Evolutionary conservation across 35 echinoderm and acorn worm species (phyloP), one percentile per base, ranked within the genome.

Genomic region (Strongylocentrotus purpuratus): DNA sequence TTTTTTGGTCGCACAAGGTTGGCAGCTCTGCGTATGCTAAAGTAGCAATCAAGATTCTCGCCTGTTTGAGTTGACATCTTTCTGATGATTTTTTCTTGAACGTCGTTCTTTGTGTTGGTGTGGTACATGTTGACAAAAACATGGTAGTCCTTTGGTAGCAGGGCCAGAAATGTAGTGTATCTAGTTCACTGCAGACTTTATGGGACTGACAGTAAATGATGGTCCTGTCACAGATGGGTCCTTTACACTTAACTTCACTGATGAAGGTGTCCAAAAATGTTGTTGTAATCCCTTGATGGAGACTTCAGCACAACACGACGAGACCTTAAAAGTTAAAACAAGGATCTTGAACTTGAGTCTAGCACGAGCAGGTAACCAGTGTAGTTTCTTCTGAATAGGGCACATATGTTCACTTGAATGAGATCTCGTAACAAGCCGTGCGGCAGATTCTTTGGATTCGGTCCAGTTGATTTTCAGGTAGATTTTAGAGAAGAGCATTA

Each of bases 41-140:
- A 2, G 94, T 95, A 7, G 94, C 94, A 22, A 95, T 48, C 22
- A 95, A 31, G 6, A 95, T 59, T 32, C 94, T n/a, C 78, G n/a
- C 94, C 94, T 13, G 46, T 28, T 1, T 47, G 85, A 10, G 46
- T 45, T 25, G 35, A 18, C 33, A 95, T 86, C 9, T 22, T 20
- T 7, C 50, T 7, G 47, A 50, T 22, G 31, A 94, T 52, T 33
- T 61, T 31, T 61, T 70, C 32, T 35, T 60, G 45, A 9, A 65
- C 13, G 18, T 48, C 92, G 11, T 18, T 60, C 12, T 94, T 2
- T 10, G 92, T 61, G 60, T 94, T 65, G 10, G 4, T 52, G 15
- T 94, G 92, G 32, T 50, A 94, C 92, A 94, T 94, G 32, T 52
- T 94, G 2, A 94, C 28, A 61, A 31, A 94, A 32, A 2, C 32